These are phyloP conservation scores for Azorinus chamasolen DNA, from an alignment of 2,888 invertebrate genomes.

Conservation along the genomic window DNA sequence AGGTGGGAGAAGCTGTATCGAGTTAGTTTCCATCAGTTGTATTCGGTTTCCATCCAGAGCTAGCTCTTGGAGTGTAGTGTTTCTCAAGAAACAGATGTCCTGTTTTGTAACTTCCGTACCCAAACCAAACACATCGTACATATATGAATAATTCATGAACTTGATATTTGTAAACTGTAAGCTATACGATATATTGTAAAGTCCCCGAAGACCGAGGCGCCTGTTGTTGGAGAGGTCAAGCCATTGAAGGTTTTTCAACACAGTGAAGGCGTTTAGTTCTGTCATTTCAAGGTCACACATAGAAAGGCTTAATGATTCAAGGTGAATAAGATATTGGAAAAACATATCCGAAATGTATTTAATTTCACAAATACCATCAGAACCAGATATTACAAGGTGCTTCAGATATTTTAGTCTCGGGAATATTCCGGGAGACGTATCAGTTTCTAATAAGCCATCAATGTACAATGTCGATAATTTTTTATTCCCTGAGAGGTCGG, in stretches of 20 bases:
- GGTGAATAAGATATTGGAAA: background rate
- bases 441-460: conserved; percentile 12
- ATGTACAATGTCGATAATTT: conserved; percentile 1
- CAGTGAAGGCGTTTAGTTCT: background rate
- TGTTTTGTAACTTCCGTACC: conserved; percentile 10
- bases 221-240: conserved; percentile 47
- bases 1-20: conserved; percentile 17
- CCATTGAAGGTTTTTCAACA: background rate
- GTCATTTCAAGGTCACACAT: conserved; percentile 4
- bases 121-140: conserved; percentile 40
- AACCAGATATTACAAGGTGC: conserved; percentile 3
- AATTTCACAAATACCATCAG: background rate
- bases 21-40: conserved; percentile 25
- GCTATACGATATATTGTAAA: conserved; percentile 44
- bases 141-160: conserved; percentile 31
- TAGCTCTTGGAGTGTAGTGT: conserved; percentile 40
- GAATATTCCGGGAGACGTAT: background rate
- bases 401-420: background rate
- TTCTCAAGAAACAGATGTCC: conserved; percentile 50
- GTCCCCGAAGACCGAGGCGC: conserved; percentile 22
- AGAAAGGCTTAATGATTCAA: conserved; percentile 4
- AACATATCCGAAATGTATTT: background rate
- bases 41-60: conserved; percentile 33
- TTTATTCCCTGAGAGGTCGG: too few species aligned
- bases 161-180: conserved; percentile 44